Percentiles rank a stretch among this genome's conserved stretches.
Conservation (phyloP, 2,797 vertebrate genomes). For the Cossypha heuglini region DNA sequence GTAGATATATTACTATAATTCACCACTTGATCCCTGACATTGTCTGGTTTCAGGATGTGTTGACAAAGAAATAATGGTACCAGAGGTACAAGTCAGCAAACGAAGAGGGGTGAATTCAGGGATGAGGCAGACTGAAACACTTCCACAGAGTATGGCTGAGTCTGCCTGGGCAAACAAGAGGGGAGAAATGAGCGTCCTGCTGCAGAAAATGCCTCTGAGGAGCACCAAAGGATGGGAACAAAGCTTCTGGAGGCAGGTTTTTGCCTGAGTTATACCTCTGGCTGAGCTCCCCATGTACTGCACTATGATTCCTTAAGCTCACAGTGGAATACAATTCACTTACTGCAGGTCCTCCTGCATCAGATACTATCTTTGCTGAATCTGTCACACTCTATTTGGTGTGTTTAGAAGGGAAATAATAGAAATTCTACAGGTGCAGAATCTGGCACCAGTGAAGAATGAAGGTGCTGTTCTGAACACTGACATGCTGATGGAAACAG, state of each 20-base stretch:
- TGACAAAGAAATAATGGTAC: background rate
- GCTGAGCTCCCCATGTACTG: background rate
- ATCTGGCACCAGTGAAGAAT: background rate
- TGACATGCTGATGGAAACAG: background rate
- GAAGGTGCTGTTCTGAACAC: background rate
- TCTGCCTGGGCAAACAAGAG: background rate
- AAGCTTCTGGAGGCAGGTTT: background rate
- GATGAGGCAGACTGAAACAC: background rate
- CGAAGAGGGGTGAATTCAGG: accelerated
- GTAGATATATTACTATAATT: background rate
- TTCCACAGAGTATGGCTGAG: background rate
- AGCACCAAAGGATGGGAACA: background rate
- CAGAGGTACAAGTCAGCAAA: background rate
- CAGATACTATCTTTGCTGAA: background rate
- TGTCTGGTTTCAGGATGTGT: background rate
- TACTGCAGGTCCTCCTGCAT: background rate
- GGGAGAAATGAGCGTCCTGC: background rate
- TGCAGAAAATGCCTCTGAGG: background rate
- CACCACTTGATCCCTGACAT: background rate
- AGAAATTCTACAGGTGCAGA: background rate
- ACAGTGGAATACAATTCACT: background rate
- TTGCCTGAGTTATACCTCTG: background rate
- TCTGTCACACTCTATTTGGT: background rate
- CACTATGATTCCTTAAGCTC: background rate
- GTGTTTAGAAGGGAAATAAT: background rate